Evolutionary conservation across 2,797 vertebrate genomes (phyloP).

Genomic region (Catostomus latipinnis): DNA sequence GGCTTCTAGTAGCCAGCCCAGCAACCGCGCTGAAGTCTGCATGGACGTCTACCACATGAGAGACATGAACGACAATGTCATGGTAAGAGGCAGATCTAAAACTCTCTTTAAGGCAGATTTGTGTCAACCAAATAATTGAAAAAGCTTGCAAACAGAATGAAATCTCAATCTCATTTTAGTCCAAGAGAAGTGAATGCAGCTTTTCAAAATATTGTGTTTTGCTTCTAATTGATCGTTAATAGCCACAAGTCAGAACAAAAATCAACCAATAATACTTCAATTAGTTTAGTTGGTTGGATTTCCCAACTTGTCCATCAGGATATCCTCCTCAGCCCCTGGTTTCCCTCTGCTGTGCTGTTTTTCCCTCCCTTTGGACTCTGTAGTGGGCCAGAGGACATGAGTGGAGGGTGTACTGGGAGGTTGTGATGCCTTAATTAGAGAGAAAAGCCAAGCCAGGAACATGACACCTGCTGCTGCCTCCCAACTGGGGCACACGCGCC

Average conservation of each 20-base stretch:
- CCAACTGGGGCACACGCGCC: slow-evolving; percentile 68
- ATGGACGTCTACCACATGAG: slow-evolving; percentile 95
- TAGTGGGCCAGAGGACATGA: slow-evolving; percentile 64
- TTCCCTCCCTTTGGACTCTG: slow-evolving; percentile 76
- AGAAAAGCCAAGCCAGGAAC: slow-evolving; percentile 64
- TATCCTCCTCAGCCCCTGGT: slow-evolving; percentile 69
- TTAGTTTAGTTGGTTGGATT: neutral
- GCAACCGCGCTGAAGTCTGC: slow-evolving; percentile 79
- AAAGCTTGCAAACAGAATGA: neutral
- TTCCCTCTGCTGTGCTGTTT: slow-evolving; percentile 52
- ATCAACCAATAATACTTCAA: neutral
- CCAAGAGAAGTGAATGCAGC: neutral
- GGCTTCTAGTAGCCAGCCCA: slow-evolving; percentile 70
- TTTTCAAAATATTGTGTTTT: neutral
- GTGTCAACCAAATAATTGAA: neutral
- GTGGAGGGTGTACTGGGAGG: slow-evolving; percentile 68
- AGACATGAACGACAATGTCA: slow-evolving; percentile 86
- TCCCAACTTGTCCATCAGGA: slow-evolving; percentile 71
- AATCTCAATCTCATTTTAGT: neutral
- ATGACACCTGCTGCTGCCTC: slow-evolving; percentile 59
- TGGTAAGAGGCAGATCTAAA: slow-evolving; percentile 80
- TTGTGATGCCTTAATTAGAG: slow-evolving; percentile 76
- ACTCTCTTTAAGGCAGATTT: neutral
- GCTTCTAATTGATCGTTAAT: neutral
- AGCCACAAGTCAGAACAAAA: neutral